Evolutionary conservation across 2,888 invertebrate genomes (phyloP), one percentile per base, ranked within the genome.

Genomic region (Drosophila maculinotata): DNA sequence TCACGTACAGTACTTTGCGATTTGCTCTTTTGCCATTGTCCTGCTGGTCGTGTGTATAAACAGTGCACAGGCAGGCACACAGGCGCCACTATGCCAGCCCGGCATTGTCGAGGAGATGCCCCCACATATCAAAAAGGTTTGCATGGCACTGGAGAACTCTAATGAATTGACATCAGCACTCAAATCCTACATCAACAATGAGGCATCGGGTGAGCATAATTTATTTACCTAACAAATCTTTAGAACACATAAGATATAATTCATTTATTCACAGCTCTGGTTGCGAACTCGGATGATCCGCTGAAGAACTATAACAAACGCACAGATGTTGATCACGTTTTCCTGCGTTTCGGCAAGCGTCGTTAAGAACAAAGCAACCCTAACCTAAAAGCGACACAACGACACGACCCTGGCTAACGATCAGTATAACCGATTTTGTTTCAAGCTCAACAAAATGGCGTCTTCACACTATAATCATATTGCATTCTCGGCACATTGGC

Each of bases 311-410:
- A 94, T 73, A 95, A 95, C 71, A 97, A 97, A 92, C 94, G 97
- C 68, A 97, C 97, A 89, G 97, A 97, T 92, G 95, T 97, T 45
- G 97, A 97, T 87, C 97, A 97, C 92, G 96, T 97, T 56, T 97
- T 97, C 92, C 94, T 97, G 83, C 95, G 97, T 88, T 97, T 97
- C 91, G 97, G 97, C 56, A 94, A 95, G 90, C 94, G 95, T 90
- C 95, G 95, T 93, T 95, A 94, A 44, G 25, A 20, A 17, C 7
- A 10, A 12, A 7, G 3, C 1, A 38, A 28, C 20, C 8, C n/a
- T 0, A 45, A 1, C 23, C 31, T 25, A 20, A 41, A 52, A 54
- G 48, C 31, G 31, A 62, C 41, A 49, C 49, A 30, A 57, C 44
- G 56, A 49, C 30, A 49, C 44, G 64, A 79, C 65, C 58, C 60